These are phyloP conservation scores for Hypolimnas misippus DNA, from an alignment of 2,888 invertebrate species.

Conservation along the genomic window DNA sequence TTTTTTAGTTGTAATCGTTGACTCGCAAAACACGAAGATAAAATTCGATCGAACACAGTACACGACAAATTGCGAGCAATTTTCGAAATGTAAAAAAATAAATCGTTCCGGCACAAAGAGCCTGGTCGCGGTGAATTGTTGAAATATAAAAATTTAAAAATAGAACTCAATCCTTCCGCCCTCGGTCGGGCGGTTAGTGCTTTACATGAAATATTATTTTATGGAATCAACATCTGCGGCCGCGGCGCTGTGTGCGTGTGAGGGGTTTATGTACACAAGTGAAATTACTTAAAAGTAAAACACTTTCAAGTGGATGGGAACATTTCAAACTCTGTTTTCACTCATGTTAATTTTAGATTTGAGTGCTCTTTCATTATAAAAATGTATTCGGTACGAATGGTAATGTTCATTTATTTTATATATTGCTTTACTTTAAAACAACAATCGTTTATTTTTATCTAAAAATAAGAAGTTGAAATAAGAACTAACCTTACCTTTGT, in stretches of 20 bases:
- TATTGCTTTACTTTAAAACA: conserved; percentile 1
- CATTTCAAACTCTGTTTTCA: conserved; percentile 66
- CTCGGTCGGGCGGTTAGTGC: conserved; percentile 79
- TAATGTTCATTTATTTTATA: conserved; percentile 27
- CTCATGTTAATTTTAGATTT: conserved; percentile 55
- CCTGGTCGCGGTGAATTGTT: conserved; percentile 66
- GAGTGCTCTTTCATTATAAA: conserved; percentile 50
- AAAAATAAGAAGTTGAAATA: too few species aligned
- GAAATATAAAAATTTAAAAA: conserved; percentile 80
- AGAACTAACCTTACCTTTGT: neutral
- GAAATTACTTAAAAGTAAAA: conserved; percentile 78
- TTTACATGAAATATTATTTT: conserved; percentile 85
- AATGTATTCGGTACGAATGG: conserved; percentile 36
- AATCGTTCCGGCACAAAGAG: conserved; percentile 52
- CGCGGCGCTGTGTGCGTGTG: conserved; percentile 64
- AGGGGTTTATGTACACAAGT: conserved; percentile 78
- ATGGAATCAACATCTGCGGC: conserved; percentile 84
- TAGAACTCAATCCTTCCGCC: conserved; percentile 84
- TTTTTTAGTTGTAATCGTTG: conserved; percentile 9
- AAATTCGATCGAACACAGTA: conserved; percentile 26
- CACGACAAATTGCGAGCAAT: conserved; percentile 33
- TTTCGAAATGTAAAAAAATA: conserved; percentile 34
- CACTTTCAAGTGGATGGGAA: conserved; percentile 77
- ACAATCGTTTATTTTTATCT: neutral
- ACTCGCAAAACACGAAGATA: conserved; percentile 19